Base-by-base conservation (phyloP, 1,140 invertebrate species). In the Eulimnadia texana region DNA sequence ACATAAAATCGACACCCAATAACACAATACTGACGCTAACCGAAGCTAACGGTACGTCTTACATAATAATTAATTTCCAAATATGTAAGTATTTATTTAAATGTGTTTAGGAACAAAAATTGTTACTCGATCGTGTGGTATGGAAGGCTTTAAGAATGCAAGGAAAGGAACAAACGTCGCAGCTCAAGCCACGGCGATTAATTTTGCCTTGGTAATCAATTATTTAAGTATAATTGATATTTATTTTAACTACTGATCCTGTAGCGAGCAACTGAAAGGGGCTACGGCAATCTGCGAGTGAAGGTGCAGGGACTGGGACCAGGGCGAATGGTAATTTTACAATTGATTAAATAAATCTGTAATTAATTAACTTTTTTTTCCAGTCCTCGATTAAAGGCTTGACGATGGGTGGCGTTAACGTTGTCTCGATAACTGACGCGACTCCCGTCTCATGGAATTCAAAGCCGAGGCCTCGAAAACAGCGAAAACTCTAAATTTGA, bases 131-230 rank as follows among this genome's bases (percentile, higher is more conserved):
- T 82, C 86, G 3, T 86, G 89, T 79, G 88, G 92, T 19, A 79
- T 85, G 63, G 93, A 97, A 74, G 94, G 94, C 24, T 98, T 93
- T 70, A 95, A 93, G 73, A 90, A 95, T 75, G 84, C 90, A 2
- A 84, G 84, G 65, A 97, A 97, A 76, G 93, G 92, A 63, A 97
- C 93, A 9, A 96, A 93, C 72, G 84, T 97, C 68, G 94, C 93
- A 51, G 93, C 91, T 16, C 93, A 98, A 75, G 86, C 92, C 33
- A 90, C 92, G 57, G 93, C 87, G 20, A 80, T 93, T 33, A 82
- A 77, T 63, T 73, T 92, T 68, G 84, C 82, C 57, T 74, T 70
- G 50, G 88, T 86, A n/a, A n/a, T n/a, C n/a, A n/a, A 73, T 77
- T 76, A 61, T 64, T 50, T 25, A 50, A 25, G 3, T n/a, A 55